Evolutionary conservation across 2,113 vertebrate genomes (phyloP), one percentile per base, ranked within the genome.

Genomic region (Perca schrenkii): DNA sequence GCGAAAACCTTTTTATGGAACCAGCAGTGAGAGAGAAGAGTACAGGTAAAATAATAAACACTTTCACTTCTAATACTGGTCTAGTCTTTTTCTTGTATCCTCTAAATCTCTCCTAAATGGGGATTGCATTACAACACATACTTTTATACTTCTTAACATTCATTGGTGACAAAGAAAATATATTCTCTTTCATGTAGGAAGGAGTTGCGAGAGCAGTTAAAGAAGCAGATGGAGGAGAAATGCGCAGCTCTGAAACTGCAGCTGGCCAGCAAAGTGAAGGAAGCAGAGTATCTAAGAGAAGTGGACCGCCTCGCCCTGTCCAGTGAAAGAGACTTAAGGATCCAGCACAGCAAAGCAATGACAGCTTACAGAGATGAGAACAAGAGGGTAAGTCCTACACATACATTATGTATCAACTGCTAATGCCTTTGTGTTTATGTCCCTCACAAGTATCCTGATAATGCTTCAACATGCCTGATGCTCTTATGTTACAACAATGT

Each of bases 1-100:
- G 94, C 77, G 86, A 76, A 91, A 93, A 73, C 93, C 94, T 3
- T 95, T 95, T 79, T 95, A 94, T 84, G 94, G 95, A 54, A 90
- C 91, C 60, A 70, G 82, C 60, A 84, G 49, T 43, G 94, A 96
- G 77, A 94, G 89, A 89, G 94, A 95, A 74, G 93, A 94, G 61
- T 94, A 95, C 89, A 94, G 93, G 94, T 94, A 87, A 86, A 54
- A 58, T 15, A 21, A 36, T 66, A 5, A 53, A 8, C 19, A 43
- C 47, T 11, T 58, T 31, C n/a, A 43, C 17, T 54, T 57, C 8
- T 36, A 58, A 16, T 53, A 49, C 2, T 8, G 5, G 58, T 65
- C 28, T 12, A 67, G 15, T 21, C 4, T 54, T 34, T 67, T 34
- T 64, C 8, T 25, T 50, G n/a, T 15, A 43, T 28, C 46, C 25